phyloP scores from a whole-genome alignment of 2,797 vertebrate genomes.

The Takifugu ocellatus region DNA sequence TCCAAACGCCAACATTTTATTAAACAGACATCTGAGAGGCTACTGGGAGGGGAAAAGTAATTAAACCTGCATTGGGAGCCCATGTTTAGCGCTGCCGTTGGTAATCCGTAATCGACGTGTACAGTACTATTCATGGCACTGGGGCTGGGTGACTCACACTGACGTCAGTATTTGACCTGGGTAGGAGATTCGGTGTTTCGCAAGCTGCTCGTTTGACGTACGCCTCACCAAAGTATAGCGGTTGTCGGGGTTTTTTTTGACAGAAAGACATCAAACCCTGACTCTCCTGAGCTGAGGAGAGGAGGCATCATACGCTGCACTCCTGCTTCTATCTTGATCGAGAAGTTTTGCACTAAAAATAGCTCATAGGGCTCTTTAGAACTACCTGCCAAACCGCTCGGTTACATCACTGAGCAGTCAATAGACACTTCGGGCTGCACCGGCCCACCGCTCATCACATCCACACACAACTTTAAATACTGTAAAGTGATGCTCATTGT shows the following conservation, averaged over 20 bases:
- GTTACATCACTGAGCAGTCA: conserved; percentile 2
- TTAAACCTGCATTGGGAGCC: neutral
- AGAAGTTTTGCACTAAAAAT: conserved; percentile 19
- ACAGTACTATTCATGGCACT: neutral
- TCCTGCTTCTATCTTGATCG: conserved; percentile 4
- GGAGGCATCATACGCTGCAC: conserved; percentile 8
- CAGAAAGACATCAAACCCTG: neutral
- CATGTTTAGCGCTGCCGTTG: neutral
- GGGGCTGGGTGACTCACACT: neutral
- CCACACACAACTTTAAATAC: neutral
- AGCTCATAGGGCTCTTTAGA: conserved; percentile 13
- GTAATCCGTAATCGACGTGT: neutral
- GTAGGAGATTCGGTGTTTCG: neutral
- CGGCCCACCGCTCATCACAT: neutral
- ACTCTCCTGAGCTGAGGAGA: conserved; percentile 3
- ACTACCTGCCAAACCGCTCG: conserved; percentile 1
- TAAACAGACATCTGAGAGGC: neutral
- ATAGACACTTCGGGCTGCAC: neutral
- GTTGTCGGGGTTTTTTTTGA: conserved; percentile 15
- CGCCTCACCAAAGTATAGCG: neutral
- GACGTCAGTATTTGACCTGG: neutral
- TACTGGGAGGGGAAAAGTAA: neutral
- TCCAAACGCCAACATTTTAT: neutral
- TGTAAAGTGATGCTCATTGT: too few relatives aligned
- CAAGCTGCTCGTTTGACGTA: neutral